These are phyloP conservation scores for Petrocephalus schoutedeni DNA, from an alignment of 2,797 vertebrate species.

Conservation along the genomic window DNA sequence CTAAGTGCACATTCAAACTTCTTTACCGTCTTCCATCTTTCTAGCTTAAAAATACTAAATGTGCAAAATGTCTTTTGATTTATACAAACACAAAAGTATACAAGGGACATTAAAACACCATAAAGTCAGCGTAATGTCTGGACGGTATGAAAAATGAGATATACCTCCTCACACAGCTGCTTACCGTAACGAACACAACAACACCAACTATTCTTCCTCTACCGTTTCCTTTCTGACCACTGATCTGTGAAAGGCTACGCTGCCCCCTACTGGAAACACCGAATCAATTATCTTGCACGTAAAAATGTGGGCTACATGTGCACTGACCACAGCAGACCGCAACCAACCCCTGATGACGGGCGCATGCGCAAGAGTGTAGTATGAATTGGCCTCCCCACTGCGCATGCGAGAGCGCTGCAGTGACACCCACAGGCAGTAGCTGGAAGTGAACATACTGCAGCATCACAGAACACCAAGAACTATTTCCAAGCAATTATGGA, in stretches of 20 bases:
- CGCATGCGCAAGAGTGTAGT: neutral
- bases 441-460: neutral
- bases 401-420: conserved; percentile 32
- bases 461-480: neutral
- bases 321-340: neutral
- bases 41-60: neutral
- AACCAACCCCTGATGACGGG: neutral
- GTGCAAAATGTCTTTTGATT: neutral
- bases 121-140: too few species aligned
- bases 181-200: neutral
- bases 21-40: neutral
- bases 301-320: neutral
- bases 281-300: too few species aligned
- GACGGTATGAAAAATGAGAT: too few species aligned
- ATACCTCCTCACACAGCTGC: too few species aligned
- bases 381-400: neutral
- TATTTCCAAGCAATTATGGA: neutral
- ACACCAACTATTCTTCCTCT: neutral
- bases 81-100: neutral
- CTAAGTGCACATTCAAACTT: neutral
- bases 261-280: neutral
- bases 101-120: neutral
- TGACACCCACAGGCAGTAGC: conserved; percentile 50
- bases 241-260: neutral
- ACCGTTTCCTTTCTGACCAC: neutral